phyloP scores from a whole-genome alignment of 2,113 vertebrate species.

The Prionailurus bengalensis region DNA sequence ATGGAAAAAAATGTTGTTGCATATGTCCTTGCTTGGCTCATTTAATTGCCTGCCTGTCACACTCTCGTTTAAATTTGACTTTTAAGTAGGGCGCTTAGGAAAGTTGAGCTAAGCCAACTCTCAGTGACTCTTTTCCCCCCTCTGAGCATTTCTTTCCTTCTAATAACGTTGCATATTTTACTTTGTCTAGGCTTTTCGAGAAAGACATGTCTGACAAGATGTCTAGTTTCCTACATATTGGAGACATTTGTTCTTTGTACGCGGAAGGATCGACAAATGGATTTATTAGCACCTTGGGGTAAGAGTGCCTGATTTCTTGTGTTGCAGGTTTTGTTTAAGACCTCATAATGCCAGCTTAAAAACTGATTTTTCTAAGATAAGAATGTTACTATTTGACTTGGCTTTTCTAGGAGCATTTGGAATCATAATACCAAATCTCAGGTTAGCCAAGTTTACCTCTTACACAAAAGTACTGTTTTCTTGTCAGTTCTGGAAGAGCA shows the following conservation, averaged over 20 bases:
- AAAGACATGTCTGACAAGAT: constrained; percentile 98
- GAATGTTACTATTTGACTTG: background rate
- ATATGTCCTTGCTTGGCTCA: constrained; percentile 54
- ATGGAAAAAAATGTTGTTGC: background rate
- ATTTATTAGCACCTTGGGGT: constrained; percentile 99
- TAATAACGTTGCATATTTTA: constrained; percentile 69
- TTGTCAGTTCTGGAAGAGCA: background rate
- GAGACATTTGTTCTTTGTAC: constrained; percentile 99
- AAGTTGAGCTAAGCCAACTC: background rate
- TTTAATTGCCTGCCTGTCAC: constrained; percentile 44
- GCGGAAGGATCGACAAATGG: constrained; percentile 98
- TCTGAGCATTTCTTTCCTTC: background rate
- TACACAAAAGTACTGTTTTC: background rate
- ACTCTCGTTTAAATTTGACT: constrained; percentile 53
- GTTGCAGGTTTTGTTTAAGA: background rate
- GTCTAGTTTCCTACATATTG: constrained; percentile 99
- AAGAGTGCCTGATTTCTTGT: constrained; percentile 76
- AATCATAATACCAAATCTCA: background rate
- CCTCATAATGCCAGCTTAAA: background rate
- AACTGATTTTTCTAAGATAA: background rate
- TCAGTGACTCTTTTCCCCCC: background rate
- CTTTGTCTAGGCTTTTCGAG: constrained; percentile 86
- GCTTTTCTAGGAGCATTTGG: background rate
- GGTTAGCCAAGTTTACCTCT: constrained; percentile 22
- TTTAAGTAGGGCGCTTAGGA: constrained; percentile 12